Conservation (phyloP, 2,888 invertebrate genomes). For the Diaprepes abbreviatus region DNA sequence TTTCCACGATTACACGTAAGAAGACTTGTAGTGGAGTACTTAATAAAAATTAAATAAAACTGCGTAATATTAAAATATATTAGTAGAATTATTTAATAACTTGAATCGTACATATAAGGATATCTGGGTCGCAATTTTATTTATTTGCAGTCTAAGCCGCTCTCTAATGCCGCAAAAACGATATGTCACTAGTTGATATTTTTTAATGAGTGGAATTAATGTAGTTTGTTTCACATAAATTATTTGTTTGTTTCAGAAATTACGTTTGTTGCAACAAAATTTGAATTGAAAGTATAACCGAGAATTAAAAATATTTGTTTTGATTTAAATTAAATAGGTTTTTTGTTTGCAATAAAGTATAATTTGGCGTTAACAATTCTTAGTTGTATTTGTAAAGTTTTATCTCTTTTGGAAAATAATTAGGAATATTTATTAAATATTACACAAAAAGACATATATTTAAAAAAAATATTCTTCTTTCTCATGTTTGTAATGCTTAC, state of each 20-base stretch:
- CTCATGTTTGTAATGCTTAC: too few species aligned
- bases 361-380: too few species aligned
- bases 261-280: conserved; percentile 25
- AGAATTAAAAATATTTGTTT: conserved; percentile 9
- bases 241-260: conserved; percentile 36
- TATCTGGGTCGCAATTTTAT: conserved; percentile 42
- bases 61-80: conserved; percentile 44
- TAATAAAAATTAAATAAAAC: conserved; percentile 40
- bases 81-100: conserved; percentile 46
- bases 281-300: conserved; percentile 19
- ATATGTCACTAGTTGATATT: conserved; percentile 45
- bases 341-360: neutral
- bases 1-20: conserved; percentile 2
- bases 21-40: conserved; percentile 4
- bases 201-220: conserved; percentile 26
- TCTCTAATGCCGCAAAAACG: conserved; percentile 49
- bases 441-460: too few species aligned
- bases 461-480: too few species aligned
- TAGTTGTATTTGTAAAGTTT: too few species aligned
- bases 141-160: conserved; percentile 31
- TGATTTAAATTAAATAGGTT: neutral
- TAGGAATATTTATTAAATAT: too few species aligned
- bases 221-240: conserved; percentile 33
- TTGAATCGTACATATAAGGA: conserved; percentile 37
- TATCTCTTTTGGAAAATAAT: too few species aligned